Percentiles rank a stretch among this genome's conserved stretches.
phyloP scores from a whole-genome alignment of 2,113 vertebrate genomes.

The Hippocampus comes region DNA sequence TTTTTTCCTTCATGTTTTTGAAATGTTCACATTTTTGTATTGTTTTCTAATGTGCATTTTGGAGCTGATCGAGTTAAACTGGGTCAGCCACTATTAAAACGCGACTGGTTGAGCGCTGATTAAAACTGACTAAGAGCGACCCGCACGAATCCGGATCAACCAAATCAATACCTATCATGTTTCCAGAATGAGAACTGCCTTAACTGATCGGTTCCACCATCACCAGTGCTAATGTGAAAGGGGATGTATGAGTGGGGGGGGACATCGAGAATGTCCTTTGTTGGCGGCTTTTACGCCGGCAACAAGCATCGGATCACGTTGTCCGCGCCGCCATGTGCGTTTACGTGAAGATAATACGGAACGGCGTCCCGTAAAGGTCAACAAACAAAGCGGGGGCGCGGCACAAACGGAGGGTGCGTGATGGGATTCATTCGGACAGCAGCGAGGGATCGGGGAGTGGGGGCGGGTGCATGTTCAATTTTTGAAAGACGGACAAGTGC shows the following conservation, averaged over 20 bases:
- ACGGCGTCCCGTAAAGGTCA: conserved; percentile 66
- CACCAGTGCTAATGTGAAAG: conserved; percentile 63
- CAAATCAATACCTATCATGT: conserved; percentile 58
- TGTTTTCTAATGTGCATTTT: no score
- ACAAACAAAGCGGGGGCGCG: conserved; percentile 56
- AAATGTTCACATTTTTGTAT: no score
- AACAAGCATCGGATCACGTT: conserved; percentile 52
- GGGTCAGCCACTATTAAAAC: not conserved
- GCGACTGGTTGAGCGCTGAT: not conserved
- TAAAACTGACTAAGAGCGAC: conserved; percentile 23
- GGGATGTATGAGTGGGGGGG: conserved; percentile 34
- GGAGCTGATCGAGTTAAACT: no score
- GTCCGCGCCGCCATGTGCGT: not conserved
- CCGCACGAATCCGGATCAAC: conserved; percentile 62
- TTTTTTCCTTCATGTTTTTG: no score
- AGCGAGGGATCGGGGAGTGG: conserved; percentile 4
- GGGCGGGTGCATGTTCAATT: conserved; percentile 33
- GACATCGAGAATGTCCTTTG: conserved; percentile 51
- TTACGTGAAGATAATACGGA: conserved; percentile 57
- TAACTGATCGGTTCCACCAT: conserved; percentile 66
- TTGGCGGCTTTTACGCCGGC: conserved; percentile 58
- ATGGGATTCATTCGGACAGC: conserved; percentile 62
- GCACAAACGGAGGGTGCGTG: conserved; percentile 45
- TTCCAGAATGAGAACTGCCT: conserved; percentile 56
- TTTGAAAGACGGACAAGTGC: conserved; percentile 47